Conservation (phyloP, 2,113 vertebrate genomes). For the Lynx canadensis region DNA sequence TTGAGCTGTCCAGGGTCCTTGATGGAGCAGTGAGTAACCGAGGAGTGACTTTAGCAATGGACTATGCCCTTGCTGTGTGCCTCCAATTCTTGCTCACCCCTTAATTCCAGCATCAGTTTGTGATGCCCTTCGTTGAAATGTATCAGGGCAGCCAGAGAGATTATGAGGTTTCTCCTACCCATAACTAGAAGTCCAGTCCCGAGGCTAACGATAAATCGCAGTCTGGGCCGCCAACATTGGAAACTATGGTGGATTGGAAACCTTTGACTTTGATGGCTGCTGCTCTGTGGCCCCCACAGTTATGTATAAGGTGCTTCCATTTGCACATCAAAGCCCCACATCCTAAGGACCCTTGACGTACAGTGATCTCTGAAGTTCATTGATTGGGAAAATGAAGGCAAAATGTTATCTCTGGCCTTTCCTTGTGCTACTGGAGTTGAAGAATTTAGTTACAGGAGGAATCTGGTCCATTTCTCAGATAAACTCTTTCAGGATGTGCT, state of each 20-base stretch:
- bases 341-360: neutral
- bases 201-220: neutral
- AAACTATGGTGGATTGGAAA: neutral
- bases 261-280: neutral
- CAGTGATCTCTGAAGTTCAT: neutral
- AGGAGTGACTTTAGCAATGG: neutral
- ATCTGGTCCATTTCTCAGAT: neutral
- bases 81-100: neutral
- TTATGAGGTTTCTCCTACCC: neutral
- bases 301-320: neutral
- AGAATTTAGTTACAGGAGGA: neutral
- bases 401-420: neutral
- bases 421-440: neutral
- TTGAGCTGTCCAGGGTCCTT: slow-evolving; percentile 83
- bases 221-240: neutral
- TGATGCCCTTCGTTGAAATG: neutral
- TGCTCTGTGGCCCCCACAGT: neutral
- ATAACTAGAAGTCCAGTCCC: neutral
- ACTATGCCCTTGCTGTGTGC: neutral
- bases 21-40: neutral
- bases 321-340: neutral
- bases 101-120: neutral
- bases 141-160: neutral
- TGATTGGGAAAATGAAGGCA: neutral
- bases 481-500: neutral